These are phyloP conservation scores for Nephila pilipes DNA, from an alignment of 1,140 invertebrate species.

Conservation along the genomic window DNA sequence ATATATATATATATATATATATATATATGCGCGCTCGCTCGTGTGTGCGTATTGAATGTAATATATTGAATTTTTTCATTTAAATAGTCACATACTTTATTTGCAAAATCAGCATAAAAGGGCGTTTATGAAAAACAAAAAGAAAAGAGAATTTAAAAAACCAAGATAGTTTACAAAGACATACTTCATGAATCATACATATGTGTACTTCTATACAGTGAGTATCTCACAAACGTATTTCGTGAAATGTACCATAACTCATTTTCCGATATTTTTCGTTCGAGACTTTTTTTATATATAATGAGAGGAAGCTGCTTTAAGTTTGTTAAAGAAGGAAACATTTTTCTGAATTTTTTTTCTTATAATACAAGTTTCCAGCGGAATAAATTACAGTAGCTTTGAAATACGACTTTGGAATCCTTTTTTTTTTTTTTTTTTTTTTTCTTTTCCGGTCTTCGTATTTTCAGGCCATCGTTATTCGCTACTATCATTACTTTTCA, in stretches of 20 bases:
- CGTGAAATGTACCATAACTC: background rate
- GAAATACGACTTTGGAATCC: background rate
- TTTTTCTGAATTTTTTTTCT: background rate
- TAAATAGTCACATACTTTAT: too few relatives aligned
- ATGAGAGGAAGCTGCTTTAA: background rate
- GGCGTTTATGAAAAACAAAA: background rate
- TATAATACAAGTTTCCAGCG: background rate
- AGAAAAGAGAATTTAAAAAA: background rate
- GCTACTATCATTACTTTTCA: background rate
- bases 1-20: too few relatives aligned
- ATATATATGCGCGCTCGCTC: too few relatives aligned
- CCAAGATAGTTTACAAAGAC: background rate
- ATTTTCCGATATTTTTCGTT: background rate
- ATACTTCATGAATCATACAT: background rate
- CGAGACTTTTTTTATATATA: background rate
- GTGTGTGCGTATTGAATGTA: too few relatives aligned
- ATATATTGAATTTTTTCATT: too few relatives aligned
- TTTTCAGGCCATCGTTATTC: background rate
- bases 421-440: too few relatives aligned
- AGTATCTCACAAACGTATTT: background rate
- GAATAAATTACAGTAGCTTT: background rate
- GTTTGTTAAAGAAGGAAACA: background rate
- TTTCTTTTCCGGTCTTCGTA: background rate
- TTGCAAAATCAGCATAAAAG: too few relatives aligned
- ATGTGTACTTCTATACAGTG: background rate